Evolutionary conservation across 2,113 vertebrate species (phyloP), one percentile per base, ranked within the genome.

Genomic region (Cacatua alba): DNA sequence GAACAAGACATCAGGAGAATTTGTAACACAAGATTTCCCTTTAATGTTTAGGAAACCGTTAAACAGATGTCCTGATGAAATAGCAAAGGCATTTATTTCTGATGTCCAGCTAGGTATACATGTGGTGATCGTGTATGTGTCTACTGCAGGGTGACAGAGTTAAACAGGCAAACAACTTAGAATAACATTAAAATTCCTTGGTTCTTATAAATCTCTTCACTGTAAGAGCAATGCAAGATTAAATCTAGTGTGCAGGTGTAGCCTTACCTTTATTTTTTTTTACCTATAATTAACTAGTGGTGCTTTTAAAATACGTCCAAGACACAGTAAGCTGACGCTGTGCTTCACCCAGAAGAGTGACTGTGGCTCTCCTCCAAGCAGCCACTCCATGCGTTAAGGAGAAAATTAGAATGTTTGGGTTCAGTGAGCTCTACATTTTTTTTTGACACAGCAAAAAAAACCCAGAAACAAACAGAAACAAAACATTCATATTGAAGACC

Each of bases 401-500:
- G 70, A 95, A 97, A 97, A 95, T 67, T 29, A 92, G 72, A 92
- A 97, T 72, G 83, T 95, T 96, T 33, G 46, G 82, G 74, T 96
- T 97, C 91, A 95, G 55, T 33, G 64, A 94, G 83, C 44, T 86
- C 71, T 82, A 20, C 7, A 1, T 33, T 19, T 53, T n/a, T n/a
- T 82, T 92, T 93, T 92, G 41, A 72, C 83, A 78, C 2, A 13
- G 55, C 12, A 75, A 79, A 57, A 13, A 23, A 59, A 15, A 1
- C 6, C 33, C 33, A 59, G n/a, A 59, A 59, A 21, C 57, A 59
- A 59, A 29, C 2, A 82, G 64, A 68, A 92, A n/a, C 15, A 29
- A 67, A 85, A 39, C 7, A 31, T 49, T 57, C 4, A 51, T 13
- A 82, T 19, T 39, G 7, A 85, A 41, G 48, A 25, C 59, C 43